A percentile compares a stretch with the other conserved stretches of the same genome.
Evolutionary conservation across 2,797 vertebrate species (phyloP).

Genomic region (Fistularia commersonii): DNA sequence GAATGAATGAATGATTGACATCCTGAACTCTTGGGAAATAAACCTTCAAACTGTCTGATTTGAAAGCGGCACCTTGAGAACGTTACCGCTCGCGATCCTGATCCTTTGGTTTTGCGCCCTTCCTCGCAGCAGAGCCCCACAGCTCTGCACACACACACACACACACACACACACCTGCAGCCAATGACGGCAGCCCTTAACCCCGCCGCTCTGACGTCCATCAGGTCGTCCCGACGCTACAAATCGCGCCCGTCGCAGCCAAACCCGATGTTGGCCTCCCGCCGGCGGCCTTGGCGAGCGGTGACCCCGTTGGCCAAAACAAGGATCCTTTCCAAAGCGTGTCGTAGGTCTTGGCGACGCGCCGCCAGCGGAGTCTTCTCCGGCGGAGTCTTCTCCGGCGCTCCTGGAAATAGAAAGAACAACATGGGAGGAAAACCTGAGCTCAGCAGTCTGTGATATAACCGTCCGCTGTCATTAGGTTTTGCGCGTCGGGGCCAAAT

Average conservation of each 20-base stretch:
- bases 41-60: no score
- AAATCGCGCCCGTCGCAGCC: conserved; percentile 21
- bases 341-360: conserved; percentile 12
- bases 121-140: conserved; percentile 55
- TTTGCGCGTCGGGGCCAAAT: conserved; percentile 43
- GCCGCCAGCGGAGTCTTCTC: no score
- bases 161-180: conserved; percentile 69
- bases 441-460: conserved; percentile 30
- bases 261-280: conserved; percentile 4
- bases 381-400: conserved; percentile 1
- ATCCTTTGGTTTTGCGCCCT: conserved; percentile 56
- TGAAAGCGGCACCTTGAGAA: no score
- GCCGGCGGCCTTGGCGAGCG: conserved; percentile 17
- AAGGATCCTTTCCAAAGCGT: conserved; percentile 21
- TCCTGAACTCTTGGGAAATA: no score
- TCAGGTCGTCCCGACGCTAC: no score
- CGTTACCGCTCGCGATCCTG: no score
- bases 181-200: conserved; percentile 68
- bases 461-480: conserved; percentile 51
- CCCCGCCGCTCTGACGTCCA: conserved; percentile 44
- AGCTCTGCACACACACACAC: conserved; percentile 64
- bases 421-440: conserved; percentile 8
- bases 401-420: neutral
- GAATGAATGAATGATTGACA: no score
- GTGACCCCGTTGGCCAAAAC: conserved; percentile 35